These are phyloP conservation scores for Nemotelus nigrinus DNA, from an alignment of 2,888 invertebrate genomes.

Conservation along the genomic window DNA sequence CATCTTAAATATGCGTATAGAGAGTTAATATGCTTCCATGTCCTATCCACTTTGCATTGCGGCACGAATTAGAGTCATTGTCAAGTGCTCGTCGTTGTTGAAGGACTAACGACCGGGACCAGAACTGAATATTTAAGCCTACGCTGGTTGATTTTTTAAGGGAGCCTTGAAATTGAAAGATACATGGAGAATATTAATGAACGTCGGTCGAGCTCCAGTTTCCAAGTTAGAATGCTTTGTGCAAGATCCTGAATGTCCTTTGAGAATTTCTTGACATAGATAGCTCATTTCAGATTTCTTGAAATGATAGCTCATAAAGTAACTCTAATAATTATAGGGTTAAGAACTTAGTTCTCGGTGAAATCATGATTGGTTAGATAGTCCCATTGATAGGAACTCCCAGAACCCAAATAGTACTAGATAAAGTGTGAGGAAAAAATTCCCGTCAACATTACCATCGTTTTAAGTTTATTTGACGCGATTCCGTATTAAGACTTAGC, in stretches of 20 bases:
- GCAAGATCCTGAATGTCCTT: no score
- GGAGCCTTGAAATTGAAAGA: background rate
- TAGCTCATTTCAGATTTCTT: no score
- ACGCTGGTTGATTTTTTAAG: no score
- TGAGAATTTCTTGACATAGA: no score
- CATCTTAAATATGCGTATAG: constrained; percentile 17
- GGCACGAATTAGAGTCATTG: constrained; percentile 22
- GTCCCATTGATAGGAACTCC: constrained; percentile 26
- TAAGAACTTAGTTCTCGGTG: no score
- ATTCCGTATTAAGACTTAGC: constrained; percentile 3
- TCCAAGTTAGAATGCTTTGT: background rate
- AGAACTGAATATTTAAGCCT: no score
- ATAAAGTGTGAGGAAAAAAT: background rate
- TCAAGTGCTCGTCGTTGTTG: background rate
- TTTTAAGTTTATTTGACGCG: constrained; percentile 7
- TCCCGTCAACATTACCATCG: constrained; percentile 15
- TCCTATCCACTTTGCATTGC: constrained; percentile 28
- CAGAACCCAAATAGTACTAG: background rate
- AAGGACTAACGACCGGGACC: no score
- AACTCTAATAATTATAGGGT: no score
- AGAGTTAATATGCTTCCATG: constrained; percentile 25
- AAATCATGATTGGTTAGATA: background rate
- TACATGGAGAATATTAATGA: background rate
- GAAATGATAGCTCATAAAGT: no score
- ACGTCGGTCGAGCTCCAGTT: background rate